A percentile compares a stretch with the other conserved stretches of the same genome.
phyloP scores from a whole-genome alignment of 2,113 vertebrate genomes.

The Erpornis zantholeuca region DNA sequence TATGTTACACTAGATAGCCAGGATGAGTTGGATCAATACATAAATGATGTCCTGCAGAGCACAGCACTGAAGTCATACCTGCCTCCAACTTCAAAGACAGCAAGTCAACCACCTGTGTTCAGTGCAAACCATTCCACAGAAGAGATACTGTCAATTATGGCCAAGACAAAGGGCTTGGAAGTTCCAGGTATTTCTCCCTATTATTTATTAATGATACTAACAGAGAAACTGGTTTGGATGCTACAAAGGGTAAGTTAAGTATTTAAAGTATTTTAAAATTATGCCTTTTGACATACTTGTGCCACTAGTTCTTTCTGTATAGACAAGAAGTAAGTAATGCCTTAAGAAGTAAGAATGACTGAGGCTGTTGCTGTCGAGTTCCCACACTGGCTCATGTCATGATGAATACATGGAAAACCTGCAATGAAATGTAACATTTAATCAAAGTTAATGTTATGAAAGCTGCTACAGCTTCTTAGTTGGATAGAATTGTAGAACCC shows the following conservation, averaged over 20 bases:
- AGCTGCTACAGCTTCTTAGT: neutral
- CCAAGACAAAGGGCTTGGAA: slow-evolving; percentile 88
- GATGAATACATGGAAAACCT: neutral
- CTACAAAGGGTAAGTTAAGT: neutral
- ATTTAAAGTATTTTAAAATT: neutral
- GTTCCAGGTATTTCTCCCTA: slow-evolving; percentile 82
- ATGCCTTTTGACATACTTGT: neutral
- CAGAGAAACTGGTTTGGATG: neutral
- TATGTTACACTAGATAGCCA: slow-evolving; percentile 62
- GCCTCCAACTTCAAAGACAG: slow-evolving; percentile 82
- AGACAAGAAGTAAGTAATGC: neutral
- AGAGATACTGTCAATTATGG: slow-evolving; percentile 94
- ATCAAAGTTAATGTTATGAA: neutral
- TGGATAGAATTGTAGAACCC: neutral
- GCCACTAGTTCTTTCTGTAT: neutral
- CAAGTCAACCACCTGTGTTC: slow-evolving; percentile 82
- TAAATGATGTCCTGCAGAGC: slow-evolving; percentile 87
- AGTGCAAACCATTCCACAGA: slow-evolving; percentile 90
- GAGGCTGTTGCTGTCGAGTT: neutral
- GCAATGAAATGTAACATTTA: neutral
- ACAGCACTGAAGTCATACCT: slow-evolving; percentile 82
- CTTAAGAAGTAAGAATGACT: neutral
- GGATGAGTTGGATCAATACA: slow-evolving; percentile 90
- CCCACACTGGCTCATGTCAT: neutral
- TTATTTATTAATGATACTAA: neutral